A percentile compares a stretch with the other conserved stretches of the same genome.
Evolutionary conservation across 1,140 invertebrate genomes (phyloP).

Genomic region (Dendrolimus kikuchii): DNA sequence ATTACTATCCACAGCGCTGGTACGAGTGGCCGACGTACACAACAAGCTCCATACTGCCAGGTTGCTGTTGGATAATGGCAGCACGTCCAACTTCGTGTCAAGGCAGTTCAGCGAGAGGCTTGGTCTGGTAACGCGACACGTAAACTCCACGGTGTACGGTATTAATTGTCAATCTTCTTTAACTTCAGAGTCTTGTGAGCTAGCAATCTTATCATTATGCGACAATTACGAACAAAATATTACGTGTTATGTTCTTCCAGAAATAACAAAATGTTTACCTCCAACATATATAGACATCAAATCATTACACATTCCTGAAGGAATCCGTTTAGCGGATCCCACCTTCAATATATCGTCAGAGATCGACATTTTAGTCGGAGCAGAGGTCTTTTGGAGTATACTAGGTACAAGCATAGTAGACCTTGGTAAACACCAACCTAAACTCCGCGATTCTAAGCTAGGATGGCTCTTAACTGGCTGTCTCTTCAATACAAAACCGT

Average conservation of each 20-base stretch:
- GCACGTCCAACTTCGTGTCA: no score
- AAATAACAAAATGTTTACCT: slow-evolving; percentile 25
- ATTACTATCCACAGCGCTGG: no score
- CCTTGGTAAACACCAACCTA: slow-evolving; percentile 24
- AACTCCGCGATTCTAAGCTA: slow-evolving; percentile 20
- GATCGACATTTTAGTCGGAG: no score
- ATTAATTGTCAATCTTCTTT: slow-evolving; percentile 22
- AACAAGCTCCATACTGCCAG: no score
- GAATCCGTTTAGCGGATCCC: slow-evolving; percentile 25
- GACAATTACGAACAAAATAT: slow-evolving; percentile 17
- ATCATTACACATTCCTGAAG: slow-evolving; percentile 17
- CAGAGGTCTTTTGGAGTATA: slow-evolving; percentile 12
- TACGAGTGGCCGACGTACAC: no score
- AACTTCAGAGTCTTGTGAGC: slow-evolving; percentile 27
- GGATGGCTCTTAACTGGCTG: slow-evolving; percentile 23
- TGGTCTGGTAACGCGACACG: no score
- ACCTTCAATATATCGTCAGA: slow-evolving; percentile 14
- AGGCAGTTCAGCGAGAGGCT: no score
- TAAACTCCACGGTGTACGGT: slow-evolving; percentile 26
- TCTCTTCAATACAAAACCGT: background rate
- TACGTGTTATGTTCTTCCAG: slow-evolving; percentile 24
- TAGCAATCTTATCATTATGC: slow-evolving; percentile 20
- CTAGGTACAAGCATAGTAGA: slow-evolving; percentile 18
- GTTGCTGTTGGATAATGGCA: no score
- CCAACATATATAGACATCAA: slow-evolving; percentile 13